Base-by-base conservation (phyloP, 2,113 vertebrate species). In the Pimephales promelas region DNA sequence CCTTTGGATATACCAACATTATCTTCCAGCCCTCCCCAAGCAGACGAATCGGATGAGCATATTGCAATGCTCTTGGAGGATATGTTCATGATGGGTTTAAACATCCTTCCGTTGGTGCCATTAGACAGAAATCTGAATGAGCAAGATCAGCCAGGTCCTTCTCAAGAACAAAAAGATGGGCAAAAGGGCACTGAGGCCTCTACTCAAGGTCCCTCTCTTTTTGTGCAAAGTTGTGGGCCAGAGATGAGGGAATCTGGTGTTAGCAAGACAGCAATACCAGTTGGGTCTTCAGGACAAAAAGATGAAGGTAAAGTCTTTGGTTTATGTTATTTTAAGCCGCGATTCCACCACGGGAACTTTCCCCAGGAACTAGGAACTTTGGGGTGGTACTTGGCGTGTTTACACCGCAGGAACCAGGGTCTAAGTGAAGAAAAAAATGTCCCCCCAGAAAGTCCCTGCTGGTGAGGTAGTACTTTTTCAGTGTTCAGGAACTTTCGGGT, bases 41-140 rank as follows among this genome's bases (percentile, higher is more conserved):
- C 78, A 28, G 90, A 93, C 43, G 93, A 93, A 78, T 85, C 88
- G 0, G 91, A 92, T 0, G 92, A 93, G 84, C 88, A 92, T 64
- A 87, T 94, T 1, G 87, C 89, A 31, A 92, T 81, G 87, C 79
- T 94, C 73, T 31, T 94, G 81, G 93, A 95, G 40, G 92, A 94
- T 43, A 90, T 85, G 83, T 71, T 93, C 80, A 92, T 93, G 90
- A 92, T 92, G 86, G 89, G 91, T 26, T 90, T 93, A 80, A 90
- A 92, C 82, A 91, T 94, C 82, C 86, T 93, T 66, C 91, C 92
- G 2, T 78, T 81, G 72, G 3, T 89, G 5, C 34, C 71, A 16
- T 26, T 76, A 49, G 87, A 91, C n/a, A 75, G 28, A 1, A 62
- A 57, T 81, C 36, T 56, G 45, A 49, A 47, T 68, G 43, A 83